Evolutionary conservation across 2,888 invertebrate species (phyloP).

Genomic region (Dynastes maya): DNA sequence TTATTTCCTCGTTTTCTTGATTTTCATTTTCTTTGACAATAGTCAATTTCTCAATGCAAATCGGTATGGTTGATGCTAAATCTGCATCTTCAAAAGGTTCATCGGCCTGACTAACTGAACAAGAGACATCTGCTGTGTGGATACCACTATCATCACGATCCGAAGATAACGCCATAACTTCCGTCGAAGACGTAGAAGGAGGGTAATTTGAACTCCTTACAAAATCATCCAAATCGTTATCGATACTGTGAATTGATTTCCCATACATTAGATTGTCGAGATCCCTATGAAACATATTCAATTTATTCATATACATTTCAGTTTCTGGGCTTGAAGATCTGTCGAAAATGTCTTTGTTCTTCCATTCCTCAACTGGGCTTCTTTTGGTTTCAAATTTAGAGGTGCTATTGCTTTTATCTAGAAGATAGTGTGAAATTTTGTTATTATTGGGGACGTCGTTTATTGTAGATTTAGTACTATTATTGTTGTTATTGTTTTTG

Average conservation of each 20-base stretch:
- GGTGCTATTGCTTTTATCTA: slow-evolving; percentile 57
- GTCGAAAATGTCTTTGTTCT: slow-evolving; percentile 59
- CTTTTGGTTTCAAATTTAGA: slow-evolving; percentile 56
- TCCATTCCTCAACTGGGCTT: slow-evolving; percentile 51
- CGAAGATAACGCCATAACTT: slow-evolving; percentile 74
- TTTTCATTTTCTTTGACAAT: slow-evolving; percentile 59
- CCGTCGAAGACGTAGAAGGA: slow-evolving; percentile 73
- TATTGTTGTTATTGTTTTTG: slow-evolving; percentile 59
- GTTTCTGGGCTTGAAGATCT: slow-evolving; percentile 75
- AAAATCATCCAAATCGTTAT: slow-evolving; percentile 74
- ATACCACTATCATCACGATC: slow-evolving; percentile 87
- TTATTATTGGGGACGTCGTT: slow-evolving; percentile 48
- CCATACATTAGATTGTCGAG: slow-evolving; percentile 65
- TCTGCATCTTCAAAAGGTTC: slow-evolving; percentile 76
- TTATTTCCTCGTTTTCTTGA: slow-evolving; percentile 24
- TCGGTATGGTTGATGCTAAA: slow-evolving; percentile 64
- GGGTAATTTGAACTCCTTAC: slow-evolving; percentile 70
- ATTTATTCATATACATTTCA: slow-evolving; percentile 69
- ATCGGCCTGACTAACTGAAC: slow-evolving; percentile 82
- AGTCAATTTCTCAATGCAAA: slow-evolving; percentile 63
- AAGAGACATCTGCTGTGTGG: slow-evolving; percentile 85
- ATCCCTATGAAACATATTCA: slow-evolving; percentile 69
- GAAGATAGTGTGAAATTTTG: slow-evolving; percentile 63
- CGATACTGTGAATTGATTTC: slow-evolving; percentile 72
- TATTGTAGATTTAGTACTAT: slow-evolving; percentile 53